Conservation (phyloP, 2,797 vertebrate species). For the Sebastes hopkinsi region DNA sequence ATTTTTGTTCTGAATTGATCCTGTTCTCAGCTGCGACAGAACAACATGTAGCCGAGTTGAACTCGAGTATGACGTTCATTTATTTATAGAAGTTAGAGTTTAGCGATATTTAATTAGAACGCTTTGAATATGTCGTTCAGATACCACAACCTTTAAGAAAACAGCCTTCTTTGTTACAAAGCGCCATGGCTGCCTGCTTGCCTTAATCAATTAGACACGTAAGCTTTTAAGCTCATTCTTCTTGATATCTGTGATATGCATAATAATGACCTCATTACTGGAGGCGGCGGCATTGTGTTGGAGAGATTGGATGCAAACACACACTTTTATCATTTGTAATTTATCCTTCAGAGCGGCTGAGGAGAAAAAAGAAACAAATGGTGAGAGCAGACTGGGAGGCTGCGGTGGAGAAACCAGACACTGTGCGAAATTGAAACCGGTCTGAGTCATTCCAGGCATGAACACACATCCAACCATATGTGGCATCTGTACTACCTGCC, state of each 20-base stretch:
- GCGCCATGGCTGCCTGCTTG: conserved; percentile 21
- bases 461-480: conserved; percentile 25
- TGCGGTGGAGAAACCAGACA: conserved; percentile 36
- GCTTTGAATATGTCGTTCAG: conserved; percentile 28
- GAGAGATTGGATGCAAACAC: conserved; percentile 53
- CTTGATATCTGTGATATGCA: conserved; percentile 67
- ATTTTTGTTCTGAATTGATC: not conserved
- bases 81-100: conserved; percentile 23
- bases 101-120: conserved; percentile 59
- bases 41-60: not conserved
- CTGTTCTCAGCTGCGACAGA: not conserved
- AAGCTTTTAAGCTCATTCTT: conserved; percentile 70
- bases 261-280: conserved; percentile 66
- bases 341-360: conserved; percentile 30
- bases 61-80: conserved; percentile 13
- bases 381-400: conserved; percentile 29
- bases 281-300: conserved; percentile 42
- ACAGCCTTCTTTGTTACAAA: conserved; percentile 35
- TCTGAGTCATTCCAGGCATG: conserved; percentile 38
- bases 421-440: conserved; percentile 40
- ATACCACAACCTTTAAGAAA: conserved; percentile 63
- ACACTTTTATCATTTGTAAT: conserved; percentile 55
- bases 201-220: conserved; percentile 71
- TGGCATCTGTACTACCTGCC: conserved; percentile 8
- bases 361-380: not conserved